These are phyloP conservation scores for Macrotrachela quadricornifera DNA, from an alignment of 1,140 invertebrate species.

Conservation along the genomic window DNA sequence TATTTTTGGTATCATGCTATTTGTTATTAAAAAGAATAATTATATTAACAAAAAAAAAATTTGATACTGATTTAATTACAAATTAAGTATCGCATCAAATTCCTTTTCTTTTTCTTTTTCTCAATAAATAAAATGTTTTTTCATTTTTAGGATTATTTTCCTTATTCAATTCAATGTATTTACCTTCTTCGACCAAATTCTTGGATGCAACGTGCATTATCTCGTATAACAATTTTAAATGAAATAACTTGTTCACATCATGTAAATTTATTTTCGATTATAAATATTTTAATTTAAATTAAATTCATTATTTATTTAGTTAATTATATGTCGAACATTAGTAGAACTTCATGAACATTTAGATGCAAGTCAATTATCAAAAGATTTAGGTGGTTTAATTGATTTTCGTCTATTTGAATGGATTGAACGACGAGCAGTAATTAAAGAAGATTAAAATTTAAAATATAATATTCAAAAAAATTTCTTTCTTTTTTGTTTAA, in stretches of 20 bases:
- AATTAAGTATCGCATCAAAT: too few relatives aligned
- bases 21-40: too few relatives aligned
- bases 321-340: constrained; percentile 27
- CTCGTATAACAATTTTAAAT: too few relatives aligned
- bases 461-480: constrained; percentile 8
- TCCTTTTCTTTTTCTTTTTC: too few relatives aligned
- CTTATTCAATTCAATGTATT: constrained; percentile 68
- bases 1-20: too few relatives aligned
- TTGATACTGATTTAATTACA: too few relatives aligned
- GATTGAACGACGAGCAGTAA: constrained; percentile 83
- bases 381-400: constrained; percentile 63
- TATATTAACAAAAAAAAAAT: too few relatives aligned
- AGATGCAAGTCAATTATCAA: constrained; percentile 57
- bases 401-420: constrained; percentile 78
- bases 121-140: neutral
- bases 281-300: too few relatives aligned
- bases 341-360: constrained; percentile 61
- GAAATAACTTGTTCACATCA: too few relatives aligned
- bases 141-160: constrained; percentile 61
- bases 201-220: constrained; percentile 73
- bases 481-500: constrained; percentile 10
- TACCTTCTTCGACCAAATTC: constrained; percentile 72
- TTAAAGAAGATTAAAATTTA: constrained; percentile 18
- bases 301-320: constrained; percentile 15
- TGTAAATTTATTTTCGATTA: too few relatives aligned